phyloP scores from a whole-genome alignment of 2,113 vertebrate genomes.

The Diadophis punctatus region DNA sequence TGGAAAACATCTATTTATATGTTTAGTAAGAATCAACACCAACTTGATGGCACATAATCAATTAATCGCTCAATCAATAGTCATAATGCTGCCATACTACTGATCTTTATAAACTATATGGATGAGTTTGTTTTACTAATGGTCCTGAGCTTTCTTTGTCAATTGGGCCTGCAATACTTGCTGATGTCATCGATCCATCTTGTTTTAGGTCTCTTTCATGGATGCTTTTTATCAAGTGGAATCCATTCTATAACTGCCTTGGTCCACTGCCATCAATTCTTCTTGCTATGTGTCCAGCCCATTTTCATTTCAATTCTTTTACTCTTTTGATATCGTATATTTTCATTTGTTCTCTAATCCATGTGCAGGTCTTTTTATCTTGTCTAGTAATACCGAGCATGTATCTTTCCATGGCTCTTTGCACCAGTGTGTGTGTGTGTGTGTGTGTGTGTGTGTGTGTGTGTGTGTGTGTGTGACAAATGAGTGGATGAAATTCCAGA shows the following conservation, averaged over 20 bases:
- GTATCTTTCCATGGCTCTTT: not conserved
- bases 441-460: too few species aligned
- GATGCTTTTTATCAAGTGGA: not conserved
- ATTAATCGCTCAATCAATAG: not conserved
- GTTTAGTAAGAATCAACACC: not conserved
- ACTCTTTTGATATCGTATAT: not conserved
- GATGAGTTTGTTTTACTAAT: not conserved
- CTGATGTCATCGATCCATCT: not conserved
- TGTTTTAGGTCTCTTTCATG: not conserved
- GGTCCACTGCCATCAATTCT: not conserved
- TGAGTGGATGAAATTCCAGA: not conserved
- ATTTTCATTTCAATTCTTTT: not conserved
- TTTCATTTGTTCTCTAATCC: not conserved
- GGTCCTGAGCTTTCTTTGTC: not conserved
- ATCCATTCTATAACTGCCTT: not conserved
- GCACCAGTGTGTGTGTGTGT: not conserved
- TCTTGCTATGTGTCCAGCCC: not conserved
- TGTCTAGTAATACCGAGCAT: not conserved
- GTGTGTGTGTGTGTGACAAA: not conserved
- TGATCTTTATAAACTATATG: not conserved
- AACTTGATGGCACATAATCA: not conserved
- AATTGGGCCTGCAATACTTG: not conserved
- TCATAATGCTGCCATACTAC: not conserved
- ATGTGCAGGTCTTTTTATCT: not conserved
- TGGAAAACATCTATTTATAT: not conserved